These are phyloP conservation scores for Amyelois transitella DNA, from an alignment of 1,140 invertebrate species.

Conservation along the genomic window DNA sequence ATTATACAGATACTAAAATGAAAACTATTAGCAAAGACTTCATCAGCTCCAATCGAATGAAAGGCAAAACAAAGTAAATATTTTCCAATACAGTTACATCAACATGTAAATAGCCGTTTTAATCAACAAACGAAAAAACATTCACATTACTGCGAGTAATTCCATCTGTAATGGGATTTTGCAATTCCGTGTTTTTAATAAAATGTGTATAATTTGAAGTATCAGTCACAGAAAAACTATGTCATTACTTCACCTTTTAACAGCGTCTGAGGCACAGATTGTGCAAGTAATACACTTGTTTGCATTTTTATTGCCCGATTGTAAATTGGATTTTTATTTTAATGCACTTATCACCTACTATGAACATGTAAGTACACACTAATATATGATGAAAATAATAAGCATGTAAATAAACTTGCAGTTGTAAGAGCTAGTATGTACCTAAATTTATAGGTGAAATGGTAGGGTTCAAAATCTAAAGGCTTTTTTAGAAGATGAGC, in stretches of 20 bases:
- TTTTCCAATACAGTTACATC: not conserved
- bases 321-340: not conserved
- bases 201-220: not conserved
- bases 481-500: too few species aligned
- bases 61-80: not conserved
- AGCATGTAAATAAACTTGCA: too few species aligned
- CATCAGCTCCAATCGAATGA: not conserved
- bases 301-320: not conserved
- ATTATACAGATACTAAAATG: not conserved
- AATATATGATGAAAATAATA: too few species aligned
- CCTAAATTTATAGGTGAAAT: too few species aligned
- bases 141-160: not conserved
- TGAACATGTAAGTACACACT: too few species aligned
- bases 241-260: not conserved
- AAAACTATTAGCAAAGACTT: not conserved
- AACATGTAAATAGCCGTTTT: not conserved
- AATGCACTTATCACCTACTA: not conserved
- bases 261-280: not conserved
- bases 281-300: not conserved
- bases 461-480: too few species aligned
- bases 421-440: too few species aligned
- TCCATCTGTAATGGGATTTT: not conserved
- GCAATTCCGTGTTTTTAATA: not conserved
- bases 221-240: not conserved
- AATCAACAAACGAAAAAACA: not conserved